Evolutionary conservation across 2,113 vertebrate genomes (phyloP).

Genomic region (Physeter macrocephalus): DNA sequence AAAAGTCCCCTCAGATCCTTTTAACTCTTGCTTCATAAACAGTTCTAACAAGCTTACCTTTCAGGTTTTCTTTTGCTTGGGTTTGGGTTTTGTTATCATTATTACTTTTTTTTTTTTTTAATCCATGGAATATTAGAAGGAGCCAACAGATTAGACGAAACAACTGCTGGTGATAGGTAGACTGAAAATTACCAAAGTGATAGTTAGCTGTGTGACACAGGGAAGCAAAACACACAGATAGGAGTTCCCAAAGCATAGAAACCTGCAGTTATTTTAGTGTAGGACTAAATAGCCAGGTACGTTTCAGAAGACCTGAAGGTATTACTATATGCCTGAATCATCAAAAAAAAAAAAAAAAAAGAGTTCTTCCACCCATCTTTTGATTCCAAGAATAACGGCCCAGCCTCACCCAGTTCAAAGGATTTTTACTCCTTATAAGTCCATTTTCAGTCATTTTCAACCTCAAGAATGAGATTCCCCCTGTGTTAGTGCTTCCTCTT

Average conservation of each 20-base stretch:
- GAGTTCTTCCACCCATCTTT: neutral
- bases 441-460: neutral
- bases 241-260: neutral
- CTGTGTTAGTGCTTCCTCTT: neutral
- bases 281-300: neutral
- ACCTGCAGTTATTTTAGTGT: neutral
- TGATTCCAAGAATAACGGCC: neutral
- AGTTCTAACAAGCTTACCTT: neutral
- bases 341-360: neutral
- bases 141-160: neutral
- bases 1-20: neutral
- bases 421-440: neutral
- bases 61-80: neutral
- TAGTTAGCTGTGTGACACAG: neutral
- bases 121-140: neutral
- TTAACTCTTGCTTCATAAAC: neutral
- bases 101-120: neutral
- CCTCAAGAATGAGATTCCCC: neutral
- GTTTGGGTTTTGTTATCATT: neutral
- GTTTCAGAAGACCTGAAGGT: neutral
- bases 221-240: neutral
- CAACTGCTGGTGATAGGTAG: neutral
- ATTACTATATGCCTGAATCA: neutral
- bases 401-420: neutral
- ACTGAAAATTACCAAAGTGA: neutral